Percentiles rank a stretch among this genome's conserved stretches.
Conservation (phyloP, 2,888 invertebrate species). For the Nyleta sp. region DNA sequence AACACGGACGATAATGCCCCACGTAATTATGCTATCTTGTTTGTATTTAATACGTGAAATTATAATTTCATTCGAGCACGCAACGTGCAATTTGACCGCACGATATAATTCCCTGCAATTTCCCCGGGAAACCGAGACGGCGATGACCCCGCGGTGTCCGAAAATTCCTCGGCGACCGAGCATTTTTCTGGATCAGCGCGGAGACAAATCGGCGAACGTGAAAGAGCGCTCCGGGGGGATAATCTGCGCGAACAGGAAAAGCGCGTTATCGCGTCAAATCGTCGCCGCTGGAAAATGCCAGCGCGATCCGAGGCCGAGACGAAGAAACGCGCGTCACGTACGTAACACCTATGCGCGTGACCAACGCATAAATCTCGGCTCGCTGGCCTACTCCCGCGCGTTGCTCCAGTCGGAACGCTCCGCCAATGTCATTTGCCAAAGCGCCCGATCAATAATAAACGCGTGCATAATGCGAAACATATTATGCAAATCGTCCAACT, state of each 20-base stretch:
- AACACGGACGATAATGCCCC: conserved; percentile 36
- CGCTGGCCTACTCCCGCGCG: conserved; percentile 67
- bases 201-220: conserved; percentile 29
- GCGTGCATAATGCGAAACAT: conserved; percentile 45
- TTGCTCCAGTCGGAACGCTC: conserved; percentile 35
- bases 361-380: conserved; percentile 66
- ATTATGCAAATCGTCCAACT: conserved; percentile 49
- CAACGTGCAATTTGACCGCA: conserved; percentile 38
- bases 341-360: conserved; percentile 47
- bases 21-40: conserved; percentile 51
- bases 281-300: conserved; percentile 36
- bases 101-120: conserved; percentile 30
- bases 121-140: not conserved
- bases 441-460: conserved; percentile 54
- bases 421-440: conserved; percentile 51
- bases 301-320: conserved; percentile 19
- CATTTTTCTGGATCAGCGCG: conserved; percentile 9
- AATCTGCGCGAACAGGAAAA: conserved; percentile 56
- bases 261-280: conserved; percentile 53
- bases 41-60: conserved; percentile 51
- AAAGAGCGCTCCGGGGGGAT: conserved; percentile 36
- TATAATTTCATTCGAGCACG: conserved; percentile 29
- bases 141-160: not conserved
- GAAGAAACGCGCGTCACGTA: conserved; percentile 39
- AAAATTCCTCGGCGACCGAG: not conserved